Percentiles rank a stretch among this genome's conserved stretches.
Conservation (phyloP, 1,140 invertebrate species). For the Drosophila ananassae region DNA sequence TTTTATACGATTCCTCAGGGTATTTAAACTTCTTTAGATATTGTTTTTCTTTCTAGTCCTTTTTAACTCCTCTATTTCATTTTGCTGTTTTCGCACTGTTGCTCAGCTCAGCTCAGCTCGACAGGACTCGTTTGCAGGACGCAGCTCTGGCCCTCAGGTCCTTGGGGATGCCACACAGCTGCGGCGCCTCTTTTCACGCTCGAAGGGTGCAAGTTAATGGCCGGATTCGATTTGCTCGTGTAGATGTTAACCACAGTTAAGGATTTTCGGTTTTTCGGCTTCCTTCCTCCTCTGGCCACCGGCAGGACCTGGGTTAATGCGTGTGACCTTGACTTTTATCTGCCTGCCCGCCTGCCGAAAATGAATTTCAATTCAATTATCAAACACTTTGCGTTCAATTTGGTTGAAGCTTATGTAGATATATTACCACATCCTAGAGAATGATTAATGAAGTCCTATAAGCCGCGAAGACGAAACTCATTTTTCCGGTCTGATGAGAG, state of each 20-base stretch:
- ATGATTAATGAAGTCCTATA: conserved; percentile 66
- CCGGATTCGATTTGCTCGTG: conserved; percentile 49
- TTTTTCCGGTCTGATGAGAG: conserved; percentile 48
- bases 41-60: background rate
- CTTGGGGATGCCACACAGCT: conserved; percentile 31
- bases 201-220: conserved; percentile 55
- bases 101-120: conserved; percentile 36
- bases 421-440: conserved; percentile 1
- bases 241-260: conserved; percentile 53
- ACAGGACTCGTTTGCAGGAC: conserved; percentile 29
- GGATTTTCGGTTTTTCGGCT: conserved; percentile 38
- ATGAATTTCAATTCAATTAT: conserved; percentile 44
- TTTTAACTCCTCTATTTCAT: conserved; percentile 23
- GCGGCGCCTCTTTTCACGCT: conserved; percentile 56
- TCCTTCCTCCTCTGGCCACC: conserved; percentile 5
- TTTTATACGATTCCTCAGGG: conserved; percentile 5
- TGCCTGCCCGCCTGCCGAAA: background rate
- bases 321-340: conserved; percentile 40
- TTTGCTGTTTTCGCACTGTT: conserved; percentile 48
- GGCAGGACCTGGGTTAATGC: conserved; percentile 28
- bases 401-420: background rate
- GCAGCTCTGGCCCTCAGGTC: conserved; percentile 9
- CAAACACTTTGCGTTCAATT: conserved; percentile 5
- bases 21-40: conserved; percentile 5
- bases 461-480: conserved; percentile 60